Percentiles rank a stretch among this genome's conserved stretches.
Evolutionary conservation across 2,113 vertebrate species (phyloP).

Genomic region (Mus musculus): GRCm39 chrX:60073501-60074000

Average conservation of each 20-base stretch:
- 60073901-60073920: conserved; percentile 35
- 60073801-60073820: neutral
- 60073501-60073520: neutral
- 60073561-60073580: neutral
- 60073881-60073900: neutral
- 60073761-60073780: neutral
- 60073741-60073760: conserved; percentile 31
- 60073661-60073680: neutral
- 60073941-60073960: conserved; percentile 36
- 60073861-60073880: neutral
- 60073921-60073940: conserved; percentile 38
- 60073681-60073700: conserved; percentile 41
- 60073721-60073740: conserved; percentile 33
- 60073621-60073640: neutral
- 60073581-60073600: neutral
- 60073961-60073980: conserved; percentile 53
- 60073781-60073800: neutral
- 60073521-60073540: neutral
- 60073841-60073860: neutral
- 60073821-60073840: neutral
- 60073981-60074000: conserved; percentile 46
- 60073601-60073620: conserved; percentile 50
- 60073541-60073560: conserved; percentile 37
- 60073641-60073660: conserved; percentile 21
- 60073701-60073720: neutral